Conservation (phyloP, 2,113 vertebrate species). For the Echinops telfairi region DNA sequence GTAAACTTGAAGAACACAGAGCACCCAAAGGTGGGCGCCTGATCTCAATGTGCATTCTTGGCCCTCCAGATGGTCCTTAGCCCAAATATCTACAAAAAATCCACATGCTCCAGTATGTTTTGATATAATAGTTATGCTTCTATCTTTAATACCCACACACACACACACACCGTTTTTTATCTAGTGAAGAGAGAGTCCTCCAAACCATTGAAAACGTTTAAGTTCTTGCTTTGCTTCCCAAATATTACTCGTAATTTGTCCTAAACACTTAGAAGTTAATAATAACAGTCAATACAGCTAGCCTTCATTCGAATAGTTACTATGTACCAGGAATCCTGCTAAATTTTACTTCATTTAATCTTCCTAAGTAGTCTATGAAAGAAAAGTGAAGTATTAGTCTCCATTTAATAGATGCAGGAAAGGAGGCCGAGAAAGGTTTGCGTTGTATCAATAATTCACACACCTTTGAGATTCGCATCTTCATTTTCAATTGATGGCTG, state of each 20-base stretch:
- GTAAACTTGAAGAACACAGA: neutral
- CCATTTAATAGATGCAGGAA: neutral
- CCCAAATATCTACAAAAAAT: neutral
- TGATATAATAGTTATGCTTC: neutral
- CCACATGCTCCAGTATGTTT: neutral
- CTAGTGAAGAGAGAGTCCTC: neutral
- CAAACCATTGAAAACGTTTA: neutral
- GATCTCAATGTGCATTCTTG: neutral
- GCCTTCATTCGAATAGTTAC: neutral
- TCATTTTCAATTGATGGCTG: neutral
- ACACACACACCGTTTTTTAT: neutral
- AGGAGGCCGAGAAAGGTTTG: neutral
- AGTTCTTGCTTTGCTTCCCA: neutral
- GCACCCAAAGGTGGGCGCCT: too few species aligned
- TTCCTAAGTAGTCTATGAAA: neutral
- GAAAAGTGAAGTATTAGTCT: neutral
- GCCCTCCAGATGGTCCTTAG: fast-evolving
- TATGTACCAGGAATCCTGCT: neutral
- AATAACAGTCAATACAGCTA: neutral
- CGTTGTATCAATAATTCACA: neutral
- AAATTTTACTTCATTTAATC: neutral
- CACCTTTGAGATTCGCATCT: neutral
- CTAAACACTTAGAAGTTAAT: neutral
- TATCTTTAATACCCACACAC: neutral
- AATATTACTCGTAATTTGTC: neutral